Conservation (phyloP, 2,797 vertebrate genomes). For the Coluber constrictor region DNA sequence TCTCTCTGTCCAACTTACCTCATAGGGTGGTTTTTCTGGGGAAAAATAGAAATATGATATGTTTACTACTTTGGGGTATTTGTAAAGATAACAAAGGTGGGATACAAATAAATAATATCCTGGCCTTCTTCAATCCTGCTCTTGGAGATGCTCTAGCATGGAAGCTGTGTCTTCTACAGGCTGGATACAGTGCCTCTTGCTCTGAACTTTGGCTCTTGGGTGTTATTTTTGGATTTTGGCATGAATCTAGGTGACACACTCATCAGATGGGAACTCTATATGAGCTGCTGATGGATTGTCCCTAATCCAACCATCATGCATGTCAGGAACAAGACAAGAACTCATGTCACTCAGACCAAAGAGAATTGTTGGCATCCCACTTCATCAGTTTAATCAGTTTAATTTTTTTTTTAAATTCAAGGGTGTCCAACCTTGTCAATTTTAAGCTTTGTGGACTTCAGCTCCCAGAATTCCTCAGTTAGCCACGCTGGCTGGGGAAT, state of each 20-base stretch:
- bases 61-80: not conserved
- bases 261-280: not conserved
- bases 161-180: not conserved
- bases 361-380: not conserved
- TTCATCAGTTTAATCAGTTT: not conserved
- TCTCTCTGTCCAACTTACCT: not conserved
- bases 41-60: not conserved
- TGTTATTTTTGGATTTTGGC: not conserved
- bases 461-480: too few species aligned
- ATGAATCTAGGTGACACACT: not conserved
- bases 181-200: not conserved
- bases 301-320: not conserved
- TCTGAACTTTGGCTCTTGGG: not conserved
- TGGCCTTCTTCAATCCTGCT: not conserved
- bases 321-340: not conserved
- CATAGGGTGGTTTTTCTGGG: not conserved
- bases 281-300: not conserved
- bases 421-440: too few species aligned
- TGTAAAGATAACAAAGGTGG: not conserved
- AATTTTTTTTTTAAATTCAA: not conserved
- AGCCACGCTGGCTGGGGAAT: too few species aligned
- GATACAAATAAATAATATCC: not conserved
- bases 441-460: not conserved
- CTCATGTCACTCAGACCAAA: not conserved
- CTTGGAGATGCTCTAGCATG: not conserved